These are phyloP conservation scores for Epicauta chinensis DNA, from an alignment of 1,140 invertebrate species.

Conservation along the genomic window DNA sequence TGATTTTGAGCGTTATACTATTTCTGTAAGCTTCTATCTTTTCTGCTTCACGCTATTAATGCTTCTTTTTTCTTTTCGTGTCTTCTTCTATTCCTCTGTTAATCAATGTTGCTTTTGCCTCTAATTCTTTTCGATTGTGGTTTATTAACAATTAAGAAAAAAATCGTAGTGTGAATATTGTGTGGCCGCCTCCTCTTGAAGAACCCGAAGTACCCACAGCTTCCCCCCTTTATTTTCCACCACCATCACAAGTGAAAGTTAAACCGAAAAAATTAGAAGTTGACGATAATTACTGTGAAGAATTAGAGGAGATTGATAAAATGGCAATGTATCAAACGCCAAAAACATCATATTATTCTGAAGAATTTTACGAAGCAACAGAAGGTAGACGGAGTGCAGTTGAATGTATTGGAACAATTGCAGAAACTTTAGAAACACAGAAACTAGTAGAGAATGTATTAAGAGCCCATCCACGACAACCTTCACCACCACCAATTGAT, in stretches of 20 bases:
- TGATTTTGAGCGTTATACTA: slow-evolving; percentile 8
- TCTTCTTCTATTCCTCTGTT: slow-evolving; percentile 18
- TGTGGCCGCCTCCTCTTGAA: slow-evolving; percentile 52
- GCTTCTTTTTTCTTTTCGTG: slow-evolving; percentile 31
- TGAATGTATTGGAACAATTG: slow-evolving; percentile 39
- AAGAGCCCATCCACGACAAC: slow-evolving; percentile 20
- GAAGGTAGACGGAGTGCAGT: slow-evolving; percentile 30
- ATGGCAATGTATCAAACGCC: slow-evolving; percentile 10
- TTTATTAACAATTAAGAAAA: slow-evolving; percentile 32
- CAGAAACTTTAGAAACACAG: slow-evolving; percentile 39
- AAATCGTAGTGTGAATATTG: slow-evolving; percentile 52
- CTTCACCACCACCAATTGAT: slow-evolving; percentile 20
- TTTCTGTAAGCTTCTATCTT: neutral
- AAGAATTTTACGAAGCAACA: slow-evolving; percentile 36
- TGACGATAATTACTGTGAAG: slow-evolving; percentile 20
- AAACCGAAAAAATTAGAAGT: slow-evolving; percentile 15
- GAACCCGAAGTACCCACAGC: slow-evolving; percentile 37
- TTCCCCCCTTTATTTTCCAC: slow-evolving; percentile 39
- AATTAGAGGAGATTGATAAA: slow-evolving; percentile 22
- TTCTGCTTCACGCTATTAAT: neutral
- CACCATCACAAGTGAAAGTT: slow-evolving; percentile 32
- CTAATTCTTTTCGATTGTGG: neutral
- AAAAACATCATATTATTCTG: slow-evolving; percentile 35
- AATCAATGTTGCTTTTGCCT: slow-evolving; percentile 13
- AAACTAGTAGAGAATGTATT: slow-evolving; percentile 39